A percentile compares a stretch with the other conserved stretches of the same genome.
Conservation (phyloP, 2,888 invertebrate genomes). For the Nymphalis c-album region DNA sequence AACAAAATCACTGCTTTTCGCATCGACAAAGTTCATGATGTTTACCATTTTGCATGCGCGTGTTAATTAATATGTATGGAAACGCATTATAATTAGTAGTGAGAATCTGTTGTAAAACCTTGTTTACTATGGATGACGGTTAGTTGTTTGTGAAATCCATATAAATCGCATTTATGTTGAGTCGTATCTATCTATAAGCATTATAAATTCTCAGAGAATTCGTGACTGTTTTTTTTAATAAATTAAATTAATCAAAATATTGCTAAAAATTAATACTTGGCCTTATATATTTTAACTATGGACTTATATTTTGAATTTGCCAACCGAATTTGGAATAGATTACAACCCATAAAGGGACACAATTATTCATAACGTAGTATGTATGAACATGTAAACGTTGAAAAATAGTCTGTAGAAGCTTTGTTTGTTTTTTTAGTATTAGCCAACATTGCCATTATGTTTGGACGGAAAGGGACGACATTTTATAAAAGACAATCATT, state of each 20-base stretch:
- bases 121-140: conserved; percentile 46
- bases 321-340: no score
- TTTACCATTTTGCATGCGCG: conserved; percentile 32
- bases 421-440: no score
- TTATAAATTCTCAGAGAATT: background rate
- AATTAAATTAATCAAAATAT: background rate
- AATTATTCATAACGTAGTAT: no score
- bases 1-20: conserved; percentile 3
- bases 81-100: conserved; percentile 43
- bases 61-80: conserved; percentile 42
- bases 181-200: background rate
- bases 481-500: no score
- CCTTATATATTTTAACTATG: no score
- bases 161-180: conserved; percentile 13
- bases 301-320: no score
- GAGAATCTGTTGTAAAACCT: conserved; percentile 37
- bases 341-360: no score
- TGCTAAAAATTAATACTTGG: no score
- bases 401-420: no score
- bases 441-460: no score
- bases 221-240: background rate
- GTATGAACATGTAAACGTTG: no score
- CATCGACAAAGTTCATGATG: conserved; percentile 9
- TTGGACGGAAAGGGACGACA: no score
- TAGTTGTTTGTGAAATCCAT: conserved; percentile 32